A percentile compares a stretch with the other conserved stretches of the same genome.
phyloP scores from a whole-genome alignment of 1,140 invertebrate species.

The Chrysoperla carnea region DNA sequence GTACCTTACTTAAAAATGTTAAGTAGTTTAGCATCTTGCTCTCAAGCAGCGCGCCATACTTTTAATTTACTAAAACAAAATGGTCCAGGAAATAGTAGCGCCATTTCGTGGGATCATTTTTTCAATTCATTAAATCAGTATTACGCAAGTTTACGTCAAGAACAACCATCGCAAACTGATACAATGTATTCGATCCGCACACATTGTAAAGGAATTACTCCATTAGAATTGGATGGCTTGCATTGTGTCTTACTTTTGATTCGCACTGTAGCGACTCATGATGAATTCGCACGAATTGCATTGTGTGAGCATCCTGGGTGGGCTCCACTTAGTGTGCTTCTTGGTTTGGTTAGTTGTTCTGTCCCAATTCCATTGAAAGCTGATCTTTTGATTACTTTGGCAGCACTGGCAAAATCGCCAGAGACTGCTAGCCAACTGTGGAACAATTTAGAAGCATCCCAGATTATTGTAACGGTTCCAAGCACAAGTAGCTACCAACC shows the following conservation, averaged over 20 bases:
- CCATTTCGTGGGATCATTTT: conserved; percentile 76
- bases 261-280: conserved; percentile 54
- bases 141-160: conserved; percentile 44
- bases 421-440: conserved; percentile 63
- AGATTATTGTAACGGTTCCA: conserved; percentile 56
- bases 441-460: conserved; percentile 72
- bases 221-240: conserved; percentile 73
- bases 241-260: conserved; percentile 64
- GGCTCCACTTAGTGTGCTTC: conserved; percentile 57
- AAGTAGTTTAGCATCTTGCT: conserved; percentile 56
- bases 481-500: conserved; percentile 42
- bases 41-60: conserved; percentile 54
- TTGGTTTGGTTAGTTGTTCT: conserved; percentile 71
- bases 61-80: conserved; percentile 75
- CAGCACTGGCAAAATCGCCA: conserved; percentile 53
- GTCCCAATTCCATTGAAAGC: conserved; percentile 74
- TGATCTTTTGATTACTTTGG: conserved; percentile 55
- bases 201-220: conserved; percentile 50
- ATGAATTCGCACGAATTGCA: conserved; percentile 57
- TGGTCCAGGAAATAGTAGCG: conserved; percentile 26
- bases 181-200: conserved; percentile 40
- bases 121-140: conserved; percentile 70
- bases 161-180: conserved; percentile 38
- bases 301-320: conserved; percentile 77
- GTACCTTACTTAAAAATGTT: conserved; percentile 79